phyloP scores from a whole-genome alignment of 1,140 invertebrate species.

The Belonocnema kinseyi region DNA sequence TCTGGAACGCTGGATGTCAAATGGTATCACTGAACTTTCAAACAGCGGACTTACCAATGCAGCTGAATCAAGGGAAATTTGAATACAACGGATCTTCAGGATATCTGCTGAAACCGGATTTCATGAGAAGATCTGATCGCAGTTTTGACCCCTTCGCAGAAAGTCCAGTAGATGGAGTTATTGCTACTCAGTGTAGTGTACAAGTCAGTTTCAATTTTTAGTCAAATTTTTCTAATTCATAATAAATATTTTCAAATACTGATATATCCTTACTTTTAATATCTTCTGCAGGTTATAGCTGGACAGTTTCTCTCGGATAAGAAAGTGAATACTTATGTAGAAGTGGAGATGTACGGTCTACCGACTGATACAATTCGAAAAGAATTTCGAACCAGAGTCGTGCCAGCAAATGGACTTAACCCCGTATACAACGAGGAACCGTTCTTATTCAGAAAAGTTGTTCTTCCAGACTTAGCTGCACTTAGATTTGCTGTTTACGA shows the following conservation, averaged over 20 bases:
- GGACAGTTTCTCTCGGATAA: constrained; percentile 99
- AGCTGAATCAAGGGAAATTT: constrained; percentile 99
- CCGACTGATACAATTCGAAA: constrained; percentile 99
- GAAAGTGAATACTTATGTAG: constrained; percentile 99
- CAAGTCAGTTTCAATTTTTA: constrained; percentile 79
- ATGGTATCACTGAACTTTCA: constrained; percentile 99
- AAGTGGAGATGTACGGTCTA: constrained; percentile 99
- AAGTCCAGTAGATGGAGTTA: constrained; percentile 99
- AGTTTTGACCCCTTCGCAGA: constrained; percentile 99
- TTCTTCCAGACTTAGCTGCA: constrained; percentile 98
- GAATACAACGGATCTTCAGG: constrained; percentile 98
- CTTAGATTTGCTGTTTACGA: constrained; percentile 99
- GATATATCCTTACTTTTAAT: constrained; percentile 18
- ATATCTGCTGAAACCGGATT: constrained; percentile 98
- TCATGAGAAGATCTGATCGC: constrained; percentile 97
- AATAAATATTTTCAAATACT: neutral
- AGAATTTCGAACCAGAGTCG: constrained; percentile 97
- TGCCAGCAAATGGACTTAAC: constrained; percentile 97
- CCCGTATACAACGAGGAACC: constrained; percentile 99
- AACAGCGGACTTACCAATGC: constrained; percentile 99
- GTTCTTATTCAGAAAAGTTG: constrained; percentile 98
- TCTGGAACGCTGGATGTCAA: constrained; percentile 95
- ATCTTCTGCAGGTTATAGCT: constrained; percentile 88
- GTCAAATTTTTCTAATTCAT: constrained; percentile 22
- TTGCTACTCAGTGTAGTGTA: constrained; percentile 98